Percentiles rank a stretch among this genome's conserved stretches.
These are phyloP conservation scores for Physocephala rufipes DNA, from an alignment of 2,888 invertebrate species.

Conservation along the genomic window DNA sequence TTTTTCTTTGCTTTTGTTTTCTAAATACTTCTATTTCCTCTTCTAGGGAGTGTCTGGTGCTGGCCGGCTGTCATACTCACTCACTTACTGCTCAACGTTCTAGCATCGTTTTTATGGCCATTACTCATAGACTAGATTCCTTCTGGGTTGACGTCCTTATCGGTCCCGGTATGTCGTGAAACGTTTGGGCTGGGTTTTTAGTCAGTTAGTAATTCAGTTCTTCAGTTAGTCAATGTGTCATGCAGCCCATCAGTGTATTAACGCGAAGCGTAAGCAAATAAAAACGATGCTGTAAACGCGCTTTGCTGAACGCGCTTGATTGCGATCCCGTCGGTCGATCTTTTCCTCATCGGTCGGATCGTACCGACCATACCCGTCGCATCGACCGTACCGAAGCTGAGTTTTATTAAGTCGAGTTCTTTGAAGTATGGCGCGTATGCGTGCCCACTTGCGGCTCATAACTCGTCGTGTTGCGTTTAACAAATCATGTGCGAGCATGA, in stretches of 20 bases:
- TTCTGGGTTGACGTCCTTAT: too few species aligned
- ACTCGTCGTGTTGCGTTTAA: conserved; percentile 33
- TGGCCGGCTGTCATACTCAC: neutral
- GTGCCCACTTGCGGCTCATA: conserved; percentile 28
- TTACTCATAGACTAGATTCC: neutral
- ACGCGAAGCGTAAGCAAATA: too few species aligned
- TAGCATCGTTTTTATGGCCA: neutral
- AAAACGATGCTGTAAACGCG: too few species aligned
- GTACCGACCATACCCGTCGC: too few species aligned
- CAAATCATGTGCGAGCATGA: conserved; percentile 36
- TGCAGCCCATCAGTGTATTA: too few species aligned
- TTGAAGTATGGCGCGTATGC: conserved; percentile 34
- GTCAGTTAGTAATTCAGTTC: too few species aligned
- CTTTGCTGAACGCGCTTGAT: neutral
- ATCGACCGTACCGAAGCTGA: too few species aligned
- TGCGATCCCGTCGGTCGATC: neutral
- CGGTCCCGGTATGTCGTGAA: too few species aligned
- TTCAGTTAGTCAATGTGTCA: too few species aligned
- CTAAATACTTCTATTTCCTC: neutral
- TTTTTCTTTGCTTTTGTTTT: too few species aligned
- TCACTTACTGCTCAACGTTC: neutral
- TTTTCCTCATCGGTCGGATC: neutral
- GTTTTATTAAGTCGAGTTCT: neutral
- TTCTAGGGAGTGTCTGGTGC: neutral
- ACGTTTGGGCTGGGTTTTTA: too few species aligned